Evolutionary conservation across 2,797 vertebrate genomes (phyloP).

Genomic region (Mormyrops boulengeri): DNA sequence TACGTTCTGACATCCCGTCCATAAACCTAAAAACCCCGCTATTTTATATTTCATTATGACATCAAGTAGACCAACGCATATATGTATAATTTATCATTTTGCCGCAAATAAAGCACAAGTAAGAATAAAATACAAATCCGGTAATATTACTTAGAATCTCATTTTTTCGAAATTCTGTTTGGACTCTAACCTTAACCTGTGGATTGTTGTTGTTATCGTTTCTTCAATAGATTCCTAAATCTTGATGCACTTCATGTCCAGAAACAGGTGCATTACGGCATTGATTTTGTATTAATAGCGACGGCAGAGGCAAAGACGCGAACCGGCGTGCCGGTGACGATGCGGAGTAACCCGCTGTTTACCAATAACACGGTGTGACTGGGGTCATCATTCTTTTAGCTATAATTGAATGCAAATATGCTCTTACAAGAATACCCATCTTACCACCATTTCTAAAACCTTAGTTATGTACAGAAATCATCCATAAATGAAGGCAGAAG

Average conservation of each 20-base stretch:
- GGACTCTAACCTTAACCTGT: background rate
- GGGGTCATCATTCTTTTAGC: conserved; percentile 7
- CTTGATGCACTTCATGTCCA: background rate
- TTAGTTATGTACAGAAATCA: background rate
- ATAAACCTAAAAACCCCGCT: background rate
- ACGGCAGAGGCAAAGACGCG: background rate
- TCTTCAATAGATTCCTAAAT: background rate
- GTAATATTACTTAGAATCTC: background rate
- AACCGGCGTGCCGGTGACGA: background rate
- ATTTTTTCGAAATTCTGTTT: background rate
- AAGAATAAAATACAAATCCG: background rate
- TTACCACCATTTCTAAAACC: background rate
- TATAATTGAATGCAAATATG: background rate
- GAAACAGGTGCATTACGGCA: background rate
- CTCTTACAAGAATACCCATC: background rate
- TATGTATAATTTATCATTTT: background rate
- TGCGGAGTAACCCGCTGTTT: conserved; percentile 4
- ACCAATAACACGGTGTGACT: background rate
- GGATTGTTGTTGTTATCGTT: background rate
- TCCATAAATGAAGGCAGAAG: background rate
- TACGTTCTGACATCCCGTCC: background rate
- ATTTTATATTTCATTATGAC: background rate
- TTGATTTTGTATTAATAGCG: background rate
- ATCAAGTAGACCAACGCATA: background rate
- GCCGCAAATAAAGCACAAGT: background rate